Conservation (phyloP, 2,888 invertebrate genomes). For the Megastigmus dorsalis region DNA sequence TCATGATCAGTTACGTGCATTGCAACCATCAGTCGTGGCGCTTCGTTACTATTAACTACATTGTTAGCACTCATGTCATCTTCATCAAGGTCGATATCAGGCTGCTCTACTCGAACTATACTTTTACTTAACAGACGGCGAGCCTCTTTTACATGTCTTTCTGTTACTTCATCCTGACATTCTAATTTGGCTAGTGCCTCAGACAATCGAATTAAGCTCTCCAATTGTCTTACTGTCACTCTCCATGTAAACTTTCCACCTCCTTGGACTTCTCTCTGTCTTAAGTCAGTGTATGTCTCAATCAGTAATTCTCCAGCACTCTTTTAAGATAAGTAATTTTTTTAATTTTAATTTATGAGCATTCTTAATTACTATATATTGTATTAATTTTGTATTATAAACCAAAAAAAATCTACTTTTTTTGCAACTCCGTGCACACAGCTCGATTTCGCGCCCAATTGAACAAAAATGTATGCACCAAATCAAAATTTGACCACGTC, state of each 20-base stretch:
- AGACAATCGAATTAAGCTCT: slow-evolving; percentile 95
- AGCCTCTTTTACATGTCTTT: slow-evolving; percentile 94
- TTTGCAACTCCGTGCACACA: too few relatives aligned
- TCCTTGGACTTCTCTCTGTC: slow-evolving; percentile 87
- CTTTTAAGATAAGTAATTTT: slow-evolving; percentile 69
- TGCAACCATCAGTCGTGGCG: slow-evolving; percentile 67
- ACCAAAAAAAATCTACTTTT: too few relatives aligned
- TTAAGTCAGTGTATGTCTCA: slow-evolving; percentile 89
- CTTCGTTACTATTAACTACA: slow-evolving; percentile 72
- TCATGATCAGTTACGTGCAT: slow-evolving; percentile 46
- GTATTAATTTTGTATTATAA: neutral
- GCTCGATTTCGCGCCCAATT: too few relatives aligned
- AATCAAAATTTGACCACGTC: too few relatives aligned
- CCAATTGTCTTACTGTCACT: slow-evolving; percentile 96
- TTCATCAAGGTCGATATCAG: slow-evolving; percentile 95
- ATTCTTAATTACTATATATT: neutral
- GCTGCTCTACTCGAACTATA: slow-evolving; percentile 97
- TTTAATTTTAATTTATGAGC: too few relatives aligned
- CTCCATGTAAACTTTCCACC: slow-evolving; percentile 89
- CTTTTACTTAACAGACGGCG: slow-evolving; percentile 94
- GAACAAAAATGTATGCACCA: too few relatives aligned
- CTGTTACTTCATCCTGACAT: slow-evolving; percentile 91
- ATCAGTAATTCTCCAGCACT: slow-evolving; percentile 91
- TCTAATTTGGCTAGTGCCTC: slow-evolving; percentile 98
- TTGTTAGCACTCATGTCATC: slow-evolving; percentile 79